These are phyloP conservation scores for Monopterus albus DNA, from an alignment of 2,113 vertebrate genomes.

Conservation along the genomic window DNA sequence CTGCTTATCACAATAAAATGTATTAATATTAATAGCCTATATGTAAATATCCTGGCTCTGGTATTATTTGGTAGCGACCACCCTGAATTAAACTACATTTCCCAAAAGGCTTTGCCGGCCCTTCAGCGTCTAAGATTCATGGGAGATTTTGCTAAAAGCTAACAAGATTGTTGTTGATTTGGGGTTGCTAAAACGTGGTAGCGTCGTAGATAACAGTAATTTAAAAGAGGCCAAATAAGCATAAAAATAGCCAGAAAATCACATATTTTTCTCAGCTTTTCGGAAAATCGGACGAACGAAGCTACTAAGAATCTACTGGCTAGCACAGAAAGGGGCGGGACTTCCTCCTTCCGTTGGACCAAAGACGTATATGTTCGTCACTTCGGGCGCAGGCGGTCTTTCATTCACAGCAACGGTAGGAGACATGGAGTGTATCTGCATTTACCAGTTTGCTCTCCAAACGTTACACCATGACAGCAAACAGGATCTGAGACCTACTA, in stretches of 20 bases:
- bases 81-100: constrained; percentile 53
- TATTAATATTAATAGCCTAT: too few relatives aligned
- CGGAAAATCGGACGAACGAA: neutral
- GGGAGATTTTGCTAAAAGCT: neutral
- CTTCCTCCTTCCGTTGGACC: neutral
- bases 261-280: neutral
- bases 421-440: rapidly evolving
- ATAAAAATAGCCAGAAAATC: rapidly evolving
- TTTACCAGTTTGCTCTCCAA: neutral
- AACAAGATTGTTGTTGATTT: neutral
- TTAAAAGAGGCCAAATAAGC: rapidly evolving
- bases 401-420: too few relatives aligned
- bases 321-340: neutral
- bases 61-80: too few relatives aligned
- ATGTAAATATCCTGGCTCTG: too few relatives aligned
- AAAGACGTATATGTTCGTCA: neutral
- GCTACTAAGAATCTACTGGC: too few relatives aligned
- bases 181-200: neutral
- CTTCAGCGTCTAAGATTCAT: neutral
- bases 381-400: rapidly evolving
- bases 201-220: rapidly evolving
- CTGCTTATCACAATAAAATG: too few relatives aligned
- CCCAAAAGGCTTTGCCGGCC: neutral
- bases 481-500: neutral
- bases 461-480: too few relatives aligned